Percentiles rank a stretch among this genome's conserved stretches.
Conservation (phyloP, 2,113 vertebrate genomes). For the Leiothrix lutea region DNA sequence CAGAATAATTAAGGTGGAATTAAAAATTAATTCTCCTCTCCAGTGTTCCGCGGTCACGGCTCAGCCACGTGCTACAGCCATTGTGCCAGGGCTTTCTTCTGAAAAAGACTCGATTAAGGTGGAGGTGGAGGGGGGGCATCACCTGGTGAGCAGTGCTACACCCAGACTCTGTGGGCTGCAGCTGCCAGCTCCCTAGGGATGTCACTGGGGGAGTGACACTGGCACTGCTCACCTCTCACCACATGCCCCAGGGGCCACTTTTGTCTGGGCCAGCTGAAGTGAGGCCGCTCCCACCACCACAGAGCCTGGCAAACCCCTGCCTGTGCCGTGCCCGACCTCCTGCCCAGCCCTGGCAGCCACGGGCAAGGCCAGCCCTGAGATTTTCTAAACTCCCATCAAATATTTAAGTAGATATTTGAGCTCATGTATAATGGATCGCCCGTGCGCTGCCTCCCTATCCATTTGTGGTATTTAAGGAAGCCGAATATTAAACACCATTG, state of each 20-base stretch:
- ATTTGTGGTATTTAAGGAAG: slow-evolving; percentile 65
- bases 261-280: rapidly evolving
- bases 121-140: not conserved
- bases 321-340: rapidly evolving
- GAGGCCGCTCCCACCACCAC: not conserved
- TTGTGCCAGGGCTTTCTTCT: slow-evolving; percentile 46
- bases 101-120: slow-evolving; percentile 17
- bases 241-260: rapidly evolving
- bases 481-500: slow-evolving; percentile 62
- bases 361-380: not conserved
- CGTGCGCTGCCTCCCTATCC: not conserved
- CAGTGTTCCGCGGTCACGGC: slow-evolving; percentile 45
- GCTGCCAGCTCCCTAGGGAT: not conserved
- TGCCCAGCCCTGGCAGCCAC: not conserved
- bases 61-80: slow-evolving; percentile 60
- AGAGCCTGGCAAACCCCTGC: not conserved
- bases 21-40: slow-evolving; percentile 81
- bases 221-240: not conserved
- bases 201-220: not conserved
- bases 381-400: slow-evolving; percentile 56
- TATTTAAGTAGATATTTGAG: slow-evolving; percentile 60
- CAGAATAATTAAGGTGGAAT: slow-evolving; percentile 79
- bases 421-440: slow-evolving; percentile 62
- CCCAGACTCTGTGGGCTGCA: rapidly evolving
- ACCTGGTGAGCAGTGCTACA: not conserved